Conservation (phyloP, 2,888 invertebrate species). For the Plagodis dolabraria region DNA sequence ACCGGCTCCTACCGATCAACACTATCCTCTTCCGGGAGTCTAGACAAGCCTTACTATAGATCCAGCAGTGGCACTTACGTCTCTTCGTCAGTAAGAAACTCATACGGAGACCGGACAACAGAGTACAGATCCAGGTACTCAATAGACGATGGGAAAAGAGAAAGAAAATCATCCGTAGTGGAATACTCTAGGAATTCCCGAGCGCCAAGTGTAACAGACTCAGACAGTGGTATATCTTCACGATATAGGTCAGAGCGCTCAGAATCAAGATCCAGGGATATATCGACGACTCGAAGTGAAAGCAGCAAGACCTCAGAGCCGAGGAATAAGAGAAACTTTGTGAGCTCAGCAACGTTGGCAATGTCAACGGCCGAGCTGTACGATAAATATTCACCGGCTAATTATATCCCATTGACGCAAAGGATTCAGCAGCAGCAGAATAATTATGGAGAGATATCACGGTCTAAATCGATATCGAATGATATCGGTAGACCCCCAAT, state of each 20-base stretch:
- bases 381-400: slow-evolving; percentile 90
- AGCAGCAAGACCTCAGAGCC: slow-evolving; percentile 67
- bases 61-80: slow-evolving; percentile 74
- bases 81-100: slow-evolving; percentile 60
- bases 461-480: slow-evolving; percentile 85
- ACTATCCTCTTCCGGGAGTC: slow-evolving; percentile 72
- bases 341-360: slow-evolving; percentile 77
- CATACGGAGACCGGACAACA: slow-evolving; percentile 66
- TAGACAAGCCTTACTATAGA: slow-evolving; percentile 84
- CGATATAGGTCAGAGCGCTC: slow-evolving; percentile 73
- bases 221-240: slow-evolving; percentile 74
- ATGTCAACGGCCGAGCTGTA: slow-evolving; percentile 88
- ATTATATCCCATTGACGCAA: slow-evolving; percentile 87
- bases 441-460: slow-evolving; percentile 69
- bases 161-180: slow-evolving; percentile 69
- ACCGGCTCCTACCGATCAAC: slow-evolving; percentile 80
- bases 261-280: slow-evolving; percentile 81
- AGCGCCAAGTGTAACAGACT: slow-evolving; percentile 77
- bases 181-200: slow-evolving; percentile 68
- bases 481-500: slow-evolving; percentile 83
- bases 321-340: slow-evolving; percentile 5
- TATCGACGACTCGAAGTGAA: slow-evolving; percentile 83
- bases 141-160: slow-evolving; percentile 73
- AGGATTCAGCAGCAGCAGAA: slow-evolving; percentile 65
- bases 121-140: slow-evolving; percentile 70